Base-by-base conservation (phyloP, 2,888 invertebrate genomes). In the Nemoura dubitans region DNA sequence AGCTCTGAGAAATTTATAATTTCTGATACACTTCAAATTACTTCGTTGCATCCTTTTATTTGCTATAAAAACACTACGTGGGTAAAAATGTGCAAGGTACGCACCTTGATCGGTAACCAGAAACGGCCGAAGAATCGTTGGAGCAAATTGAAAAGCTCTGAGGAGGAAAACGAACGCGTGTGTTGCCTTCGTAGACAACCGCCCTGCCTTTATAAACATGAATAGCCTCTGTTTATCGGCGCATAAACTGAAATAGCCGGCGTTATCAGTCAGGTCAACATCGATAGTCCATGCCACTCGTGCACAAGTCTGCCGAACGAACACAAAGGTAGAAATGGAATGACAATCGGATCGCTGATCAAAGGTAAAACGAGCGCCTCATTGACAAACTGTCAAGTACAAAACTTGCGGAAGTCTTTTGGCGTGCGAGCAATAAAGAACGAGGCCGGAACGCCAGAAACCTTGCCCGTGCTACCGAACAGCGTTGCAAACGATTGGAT, bases 341-440 rank as follows among this genome's bases (percentile, higher is more conserved):
- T 36, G 36, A 36, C 36, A 36, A 21, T 59, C 59, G 59, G 21
- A 10, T 59, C 59, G 21, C 59, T 21, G 16, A 59, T 59, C 16
- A 59, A 59, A 59, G 59, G 59, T 7, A 59, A 21, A 10, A 21
- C 21, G 3, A 3, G 59, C 59, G 59, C 14, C 14, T 59, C 59
- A 59, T 59, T 59, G 59, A 59, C 59, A 10, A 36, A 59, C 59
- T 59, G 59, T 59, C 59, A 59, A 59, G 59, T 59, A 59, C 59
- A 59, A 59, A 59, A 1, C 3, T 59, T 59, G 59, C 59, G 59
- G 59, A 59, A 59, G 21, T 59, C 10, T 59, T 16, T 16, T 21
- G 59, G 16, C 21, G 10, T 21, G 21, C 14, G 59, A 59, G 59
- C 59, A 59, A 59, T 59, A 59, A 59, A 7, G 10, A 59, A 21